phyloP scores from a whole-genome alignment of 1,140 invertebrate genomes.

The Drosophila tani region DNA sequence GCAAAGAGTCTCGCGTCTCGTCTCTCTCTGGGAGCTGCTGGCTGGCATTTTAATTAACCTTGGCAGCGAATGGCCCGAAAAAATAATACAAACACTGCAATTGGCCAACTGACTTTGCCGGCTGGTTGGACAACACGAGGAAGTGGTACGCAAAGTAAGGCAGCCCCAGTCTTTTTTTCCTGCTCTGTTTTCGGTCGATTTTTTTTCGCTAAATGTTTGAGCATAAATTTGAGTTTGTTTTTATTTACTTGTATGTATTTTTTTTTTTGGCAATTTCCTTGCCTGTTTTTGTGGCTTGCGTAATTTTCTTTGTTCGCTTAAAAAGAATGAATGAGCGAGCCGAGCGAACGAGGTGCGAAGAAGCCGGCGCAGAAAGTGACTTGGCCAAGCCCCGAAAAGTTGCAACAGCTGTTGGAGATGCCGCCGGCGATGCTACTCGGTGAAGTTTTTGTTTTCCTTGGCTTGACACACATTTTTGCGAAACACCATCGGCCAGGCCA shows the following conservation, averaged over 20 bases:
- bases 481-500: slow-evolving; percentile 38
- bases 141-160: slow-evolving; percentile 76
- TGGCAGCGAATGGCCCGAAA: slow-evolving; percentile 74
- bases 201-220: slow-evolving; percentile 44
- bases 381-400: slow-evolving; percentile 29
- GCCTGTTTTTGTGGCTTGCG: slow-evolving; percentile 30
- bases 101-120: slow-evolving; percentile 80
- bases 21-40: slow-evolving; percentile 49
- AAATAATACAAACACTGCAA: slow-evolving; percentile 71
- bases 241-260: slow-evolving; percentile 13
- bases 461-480: slow-evolving; percentile 67
- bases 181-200: slow-evolving; percentile 40
- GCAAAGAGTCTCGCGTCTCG: slow-evolving; percentile 14
- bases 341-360: slow-evolving; percentile 43
- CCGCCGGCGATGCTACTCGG: slow-evolving; percentile 30
- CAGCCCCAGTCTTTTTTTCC: slow-evolving; percentile 74
- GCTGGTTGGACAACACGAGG: slow-evolving; percentile 77
- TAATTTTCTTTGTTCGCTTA: slow-evolving; percentile 36
- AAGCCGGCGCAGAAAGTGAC: slow-evolving; percentile 37
- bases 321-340: slow-evolving; percentile 63
- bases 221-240: slow-evolving; percentile 60
- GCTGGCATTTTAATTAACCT: slow-evolving; percentile 82
- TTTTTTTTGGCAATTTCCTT: slow-evolving; percentile 64
- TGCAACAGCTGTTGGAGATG: slow-evolving; percentile 56
- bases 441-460: slow-evolving; percentile 64